Conservation (phyloP, 2,113 vertebrate genomes). For the Felis chaus region DNA sequence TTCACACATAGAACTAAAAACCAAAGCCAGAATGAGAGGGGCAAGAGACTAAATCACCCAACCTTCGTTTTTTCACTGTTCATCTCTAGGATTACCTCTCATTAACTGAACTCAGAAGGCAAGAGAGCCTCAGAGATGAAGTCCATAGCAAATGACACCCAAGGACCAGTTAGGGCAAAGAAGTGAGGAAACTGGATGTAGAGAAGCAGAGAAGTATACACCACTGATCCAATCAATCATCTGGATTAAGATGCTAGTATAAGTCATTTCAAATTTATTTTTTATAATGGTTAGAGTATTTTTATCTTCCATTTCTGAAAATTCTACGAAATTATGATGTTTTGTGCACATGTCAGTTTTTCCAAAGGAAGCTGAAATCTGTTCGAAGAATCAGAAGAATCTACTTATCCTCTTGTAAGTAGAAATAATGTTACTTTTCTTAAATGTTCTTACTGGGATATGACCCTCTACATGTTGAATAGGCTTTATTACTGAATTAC, state of each 20-base stretch:
- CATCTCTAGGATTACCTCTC: not conserved
- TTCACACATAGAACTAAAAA: not conserved
- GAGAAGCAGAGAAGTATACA: not conserved
- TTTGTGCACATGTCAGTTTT: not conserved
- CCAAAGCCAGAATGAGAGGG: not conserved
- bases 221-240: not conserved
- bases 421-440: not conserved
- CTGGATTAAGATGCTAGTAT: not conserved
- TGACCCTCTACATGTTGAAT: not conserved
- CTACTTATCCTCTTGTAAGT: not conserved
- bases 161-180: not conserved
- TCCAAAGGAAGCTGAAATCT: not conserved
- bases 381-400: not conserved
- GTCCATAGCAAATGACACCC: not conserved
- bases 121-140: not conserved
- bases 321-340: not conserved
- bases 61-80: not conserved
- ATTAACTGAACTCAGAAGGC: not conserved
- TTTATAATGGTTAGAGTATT: not conserved
- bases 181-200: not conserved
- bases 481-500: not conserved
- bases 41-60: not conserved
- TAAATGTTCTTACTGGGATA: not conserved
- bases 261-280: not conserved
- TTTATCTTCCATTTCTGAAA: not conserved